Evolutionary conservation across 2,888 invertebrate genomes (phyloP).

Genomic region (Epistrophe eligans): DNA sequence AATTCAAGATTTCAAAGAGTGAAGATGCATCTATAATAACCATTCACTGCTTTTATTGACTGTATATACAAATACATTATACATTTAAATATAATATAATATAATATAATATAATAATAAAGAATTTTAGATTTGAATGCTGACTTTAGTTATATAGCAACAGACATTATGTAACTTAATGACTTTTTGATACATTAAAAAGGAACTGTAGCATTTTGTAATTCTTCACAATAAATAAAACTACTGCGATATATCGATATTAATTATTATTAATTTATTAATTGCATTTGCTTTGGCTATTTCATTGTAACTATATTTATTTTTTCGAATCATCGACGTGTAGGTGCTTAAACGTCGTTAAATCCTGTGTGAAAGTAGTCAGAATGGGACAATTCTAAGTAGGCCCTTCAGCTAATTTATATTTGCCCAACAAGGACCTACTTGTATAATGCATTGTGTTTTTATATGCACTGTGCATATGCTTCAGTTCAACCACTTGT

Average conservation of each 20-base stretch:
- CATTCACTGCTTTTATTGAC: too few relatives aligned
- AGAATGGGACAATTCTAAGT: constrained; percentile 12
- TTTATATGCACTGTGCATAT: constrained; percentile 52
- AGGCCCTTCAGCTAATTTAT: constrained; percentile 66
- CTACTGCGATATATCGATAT: not conserved
- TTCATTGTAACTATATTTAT: not conserved
- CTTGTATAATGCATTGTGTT: constrained; percentile 58
- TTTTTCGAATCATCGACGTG: not conserved
- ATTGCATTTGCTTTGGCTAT: not conserved
- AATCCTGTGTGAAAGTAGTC: constrained; percentile 17
- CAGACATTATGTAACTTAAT: too few relatives aligned
- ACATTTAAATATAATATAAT: too few relatives aligned
- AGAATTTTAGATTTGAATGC: too few relatives aligned
- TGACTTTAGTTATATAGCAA: too few relatives aligned
- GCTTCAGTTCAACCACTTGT: constrained; percentile 72
- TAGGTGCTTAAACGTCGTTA: constrained; percentile 11
- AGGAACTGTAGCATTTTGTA: not conserved
- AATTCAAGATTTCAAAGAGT: too few relatives aligned
- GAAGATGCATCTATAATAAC: too few relatives aligned
- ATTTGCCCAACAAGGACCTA: constrained; percentile 63
- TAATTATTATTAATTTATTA: constrained; percentile 5
- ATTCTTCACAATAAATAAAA: not conserved
- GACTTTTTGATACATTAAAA: not conserved
- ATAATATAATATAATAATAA: too few relatives aligned
- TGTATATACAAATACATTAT: too few relatives aligned